phyloP scores from a whole-genome alignment of 2,113 vertebrate species.

The Ploceus nigricollis region DNA sequence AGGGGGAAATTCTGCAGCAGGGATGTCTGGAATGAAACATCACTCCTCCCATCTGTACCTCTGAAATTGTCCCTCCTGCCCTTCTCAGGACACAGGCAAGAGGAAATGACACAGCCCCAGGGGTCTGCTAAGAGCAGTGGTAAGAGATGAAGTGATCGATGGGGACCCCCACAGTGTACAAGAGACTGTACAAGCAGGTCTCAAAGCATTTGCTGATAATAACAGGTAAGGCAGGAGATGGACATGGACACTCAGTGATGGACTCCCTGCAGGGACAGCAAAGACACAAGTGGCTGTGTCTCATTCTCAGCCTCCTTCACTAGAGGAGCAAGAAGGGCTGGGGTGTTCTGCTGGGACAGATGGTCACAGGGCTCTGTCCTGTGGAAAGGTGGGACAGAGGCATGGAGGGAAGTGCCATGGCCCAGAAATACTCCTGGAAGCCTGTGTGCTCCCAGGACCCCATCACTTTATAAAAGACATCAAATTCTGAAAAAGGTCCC shows the following conservation, averaged over 20 bases:
- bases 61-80: not conserved
- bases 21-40: not conserved
- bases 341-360: not conserved
- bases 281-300: not conserved
- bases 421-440: not conserved
- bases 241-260: not conserved
- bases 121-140: not conserved
- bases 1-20: accelerated
- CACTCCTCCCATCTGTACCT: not conserved
- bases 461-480: not conserved
- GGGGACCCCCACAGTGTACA: not conserved
- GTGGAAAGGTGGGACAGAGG: accelerated
- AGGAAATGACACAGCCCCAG: not conserved
- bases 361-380: not conserved
- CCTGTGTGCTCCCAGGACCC: not conserved
- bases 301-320: not conserved
- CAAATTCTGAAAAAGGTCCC: not conserved
- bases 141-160: not conserved
- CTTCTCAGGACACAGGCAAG: not conserved
- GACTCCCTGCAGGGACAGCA: not conserved
- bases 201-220: not conserved
- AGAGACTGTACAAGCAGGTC: not conserved
- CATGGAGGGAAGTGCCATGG: accelerated
- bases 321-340: not conserved
- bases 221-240: slow-evolving; percentile 9